These are phyloP conservation scores for Salvator merianae DNA, from an alignment of 2,113 vertebrate genomes.

Conservation along the genomic window DNA sequence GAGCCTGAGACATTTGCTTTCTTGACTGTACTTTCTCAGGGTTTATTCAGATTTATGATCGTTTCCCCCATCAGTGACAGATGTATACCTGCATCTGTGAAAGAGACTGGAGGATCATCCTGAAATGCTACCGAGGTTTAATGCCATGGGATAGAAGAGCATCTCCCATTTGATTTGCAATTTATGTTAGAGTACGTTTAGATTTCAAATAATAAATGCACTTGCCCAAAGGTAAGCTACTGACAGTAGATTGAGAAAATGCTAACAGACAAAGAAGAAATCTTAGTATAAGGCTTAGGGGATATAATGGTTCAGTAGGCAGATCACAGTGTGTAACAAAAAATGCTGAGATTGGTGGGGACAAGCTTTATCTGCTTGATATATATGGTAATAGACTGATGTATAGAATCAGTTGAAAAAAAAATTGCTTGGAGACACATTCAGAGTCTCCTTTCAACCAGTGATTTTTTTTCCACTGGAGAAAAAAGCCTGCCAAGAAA, in stretches of 20 bases:
- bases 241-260: not conserved
- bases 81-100: not conserved
- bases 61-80: not conserved
- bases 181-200: not conserved
- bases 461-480: not conserved
- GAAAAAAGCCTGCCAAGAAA: no score
- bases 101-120: not conserved
- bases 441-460: not conserved
- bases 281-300: conserved; percentile 14
- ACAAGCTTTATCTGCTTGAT: not conserved
- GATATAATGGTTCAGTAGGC: not conserved
- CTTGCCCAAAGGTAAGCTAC: not conserved
- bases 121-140: not conserved
- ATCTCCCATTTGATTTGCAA: not conserved
- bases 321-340: not conserved
- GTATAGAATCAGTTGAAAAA: no score
- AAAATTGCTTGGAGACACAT: not conserved
- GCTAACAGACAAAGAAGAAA: not conserved
- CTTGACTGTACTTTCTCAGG: conserved; percentile 18
- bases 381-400: not conserved
- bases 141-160: not conserved
- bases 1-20: conserved; percentile 15
- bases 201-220: not conserved
- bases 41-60: conserved; percentile 33
- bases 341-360: not conserved